Percentiles rank a stretch among this genome's conserved stretches.
These are phyloP conservation scores for Triplophysa siluroides DNA, from an alignment of 2,113 vertebrate genomes.

Conservation along the genomic window DNA sequence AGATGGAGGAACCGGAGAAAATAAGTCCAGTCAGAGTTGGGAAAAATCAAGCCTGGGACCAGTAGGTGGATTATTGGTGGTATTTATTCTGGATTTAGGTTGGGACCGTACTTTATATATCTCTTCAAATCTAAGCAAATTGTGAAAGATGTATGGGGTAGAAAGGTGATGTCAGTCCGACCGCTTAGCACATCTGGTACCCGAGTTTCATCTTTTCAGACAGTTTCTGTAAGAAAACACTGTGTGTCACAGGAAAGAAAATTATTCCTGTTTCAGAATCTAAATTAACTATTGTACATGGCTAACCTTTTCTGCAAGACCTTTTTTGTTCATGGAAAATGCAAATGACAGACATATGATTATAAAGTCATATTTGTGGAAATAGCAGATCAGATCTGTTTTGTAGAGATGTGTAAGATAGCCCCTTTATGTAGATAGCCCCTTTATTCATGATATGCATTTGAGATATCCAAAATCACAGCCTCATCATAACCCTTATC, in stretches of 20 bases:
- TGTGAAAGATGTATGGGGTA: background rate
- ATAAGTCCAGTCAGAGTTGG: slow-evolving; percentile 57
- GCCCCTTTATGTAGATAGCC: too few species aligned
- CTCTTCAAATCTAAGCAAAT: background rate
- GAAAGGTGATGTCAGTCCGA: background rate
- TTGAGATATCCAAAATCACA: too few species aligned
- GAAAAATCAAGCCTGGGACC: slow-evolving; percentile 72
- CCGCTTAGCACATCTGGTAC: too few species aligned
- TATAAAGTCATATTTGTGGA: too few species aligned
- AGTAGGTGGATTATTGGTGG: slow-evolving; percentile 28
- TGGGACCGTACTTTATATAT: background rate
- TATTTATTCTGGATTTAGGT: background rate
- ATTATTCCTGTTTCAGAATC: background rate
- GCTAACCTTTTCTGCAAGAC: background rate
- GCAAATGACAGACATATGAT: background rate
- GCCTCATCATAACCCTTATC: too few species aligned
- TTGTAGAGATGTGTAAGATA: too few species aligned
- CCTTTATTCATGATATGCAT: too few species aligned
- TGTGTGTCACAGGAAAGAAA: background rate
- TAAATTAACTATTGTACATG: background rate
- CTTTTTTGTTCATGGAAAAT: background rate
- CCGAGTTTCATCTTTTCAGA: background rate
- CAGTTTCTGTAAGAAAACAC: background rate
- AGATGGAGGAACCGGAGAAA: slow-evolving; percentile 51
- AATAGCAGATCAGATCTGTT: too few species aligned